Evolutionary conservation across 1,140 invertebrate species (phyloP).

Genomic region (Drosophila serrata): DNA sequence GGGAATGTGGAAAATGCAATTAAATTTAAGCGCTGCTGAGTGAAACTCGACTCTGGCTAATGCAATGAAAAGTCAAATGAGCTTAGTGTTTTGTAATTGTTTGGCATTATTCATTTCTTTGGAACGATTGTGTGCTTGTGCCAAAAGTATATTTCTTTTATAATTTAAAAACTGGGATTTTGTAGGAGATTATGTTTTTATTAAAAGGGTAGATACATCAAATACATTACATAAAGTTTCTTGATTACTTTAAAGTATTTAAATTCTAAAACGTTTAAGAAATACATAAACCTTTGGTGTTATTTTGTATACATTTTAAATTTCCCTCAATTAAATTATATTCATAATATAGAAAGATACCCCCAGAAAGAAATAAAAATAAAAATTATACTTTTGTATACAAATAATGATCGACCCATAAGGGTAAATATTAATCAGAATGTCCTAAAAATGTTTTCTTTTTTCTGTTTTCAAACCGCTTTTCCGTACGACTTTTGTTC

Average conservation of each 20-base stretch:
- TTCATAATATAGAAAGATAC: not conserved
- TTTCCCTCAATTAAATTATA: not conserved
- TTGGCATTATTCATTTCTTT: constrained; percentile 44
- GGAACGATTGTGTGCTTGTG: not conserved
- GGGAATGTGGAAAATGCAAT: constrained; percentile 52
- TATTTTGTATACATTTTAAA: not conserved
- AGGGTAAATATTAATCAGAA: constrained; percentile 30
- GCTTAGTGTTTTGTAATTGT: constrained; percentile 47
- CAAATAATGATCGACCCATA: constrained; percentile 4
- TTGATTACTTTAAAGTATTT: not conserved
- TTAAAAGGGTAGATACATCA: not conserved
- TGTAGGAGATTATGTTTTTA: not conserved
- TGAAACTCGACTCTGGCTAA: constrained; percentile 47
- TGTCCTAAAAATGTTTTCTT: constrained; percentile 26
- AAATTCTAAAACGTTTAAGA: no score
- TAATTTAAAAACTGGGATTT: not conserved
- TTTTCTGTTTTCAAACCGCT: not conserved
- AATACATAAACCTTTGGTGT: not conserved
- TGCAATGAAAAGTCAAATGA: constrained; percentile 54
- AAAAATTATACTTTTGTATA: not conserved
- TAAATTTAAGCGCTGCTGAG: constrained; percentile 51
- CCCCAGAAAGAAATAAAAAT: not conserved
- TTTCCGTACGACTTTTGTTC: constrained; percentile 1
- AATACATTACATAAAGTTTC: no score
- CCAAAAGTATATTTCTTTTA: not conserved